Percentiles rank a stretch among this genome's conserved stretches.
Evolutionary conservation across 2,113 vertebrate species (phyloP).

Genomic region (Picathartes gymnocephalus): DNA sequence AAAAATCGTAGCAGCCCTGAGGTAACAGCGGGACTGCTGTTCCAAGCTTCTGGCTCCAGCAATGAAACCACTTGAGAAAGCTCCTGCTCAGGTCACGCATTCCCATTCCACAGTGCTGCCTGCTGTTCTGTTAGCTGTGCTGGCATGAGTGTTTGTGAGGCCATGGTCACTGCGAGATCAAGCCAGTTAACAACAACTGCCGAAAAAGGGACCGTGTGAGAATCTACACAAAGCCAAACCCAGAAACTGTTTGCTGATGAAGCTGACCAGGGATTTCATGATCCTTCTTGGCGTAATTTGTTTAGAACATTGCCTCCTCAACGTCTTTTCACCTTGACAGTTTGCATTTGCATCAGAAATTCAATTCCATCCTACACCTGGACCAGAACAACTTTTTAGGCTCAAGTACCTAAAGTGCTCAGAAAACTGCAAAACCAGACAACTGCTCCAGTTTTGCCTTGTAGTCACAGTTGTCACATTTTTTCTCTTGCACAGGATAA

Average conservation of each 20-base stretch:
- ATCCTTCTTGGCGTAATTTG: not conserved
- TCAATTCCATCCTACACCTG: not conserved
- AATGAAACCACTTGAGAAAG: not conserved
- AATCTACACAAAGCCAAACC: not conserved
- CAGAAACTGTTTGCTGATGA: not conserved
- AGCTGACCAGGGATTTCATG: not conserved
- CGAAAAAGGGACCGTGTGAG: not conserved
- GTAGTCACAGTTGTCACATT: not conserved
- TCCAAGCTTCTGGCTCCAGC: not conserved
- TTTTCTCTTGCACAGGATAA: fast-evolving
- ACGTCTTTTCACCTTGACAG: not conserved
- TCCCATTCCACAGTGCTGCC: not conserved
- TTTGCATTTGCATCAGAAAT: not conserved
- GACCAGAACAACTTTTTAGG: not conserved
- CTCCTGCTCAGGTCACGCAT: not conserved
- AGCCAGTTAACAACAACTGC: not conserved
- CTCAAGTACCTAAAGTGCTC: not conserved
- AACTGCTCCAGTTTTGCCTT: not conserved
- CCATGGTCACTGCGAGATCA: not conserved
- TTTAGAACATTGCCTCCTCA: not conserved
- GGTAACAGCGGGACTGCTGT: not conserved
- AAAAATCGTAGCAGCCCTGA: not conserved
- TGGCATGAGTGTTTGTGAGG: not conserved
- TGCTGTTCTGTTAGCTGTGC: not conserved
- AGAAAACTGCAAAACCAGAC: not conserved